Base-by-base conservation (phyloP, 2,113 vertebrate genomes). In the Chaenogobius annularis region DNA sequence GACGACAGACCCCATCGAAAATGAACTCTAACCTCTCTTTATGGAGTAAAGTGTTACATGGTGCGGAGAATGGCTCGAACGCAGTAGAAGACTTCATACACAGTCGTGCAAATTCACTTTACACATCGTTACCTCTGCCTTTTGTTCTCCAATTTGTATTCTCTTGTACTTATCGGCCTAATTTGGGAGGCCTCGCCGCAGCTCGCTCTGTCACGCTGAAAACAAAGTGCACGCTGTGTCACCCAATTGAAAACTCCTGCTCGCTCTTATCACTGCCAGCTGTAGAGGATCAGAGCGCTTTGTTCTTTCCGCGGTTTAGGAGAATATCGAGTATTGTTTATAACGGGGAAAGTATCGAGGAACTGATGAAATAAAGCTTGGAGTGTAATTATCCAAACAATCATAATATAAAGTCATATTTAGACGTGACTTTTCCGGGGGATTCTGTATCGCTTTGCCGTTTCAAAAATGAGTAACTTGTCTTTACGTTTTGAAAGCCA, bases 201-300 rank as follows among this genome's bases (percentile, higher is more conserved):
- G 35, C 19, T 66, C 56, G 19, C 73, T 55, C n/a, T 47, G 31
- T 40, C 14, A 66, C n/a, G 66, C 46, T 48, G 35, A 23, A 71
- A 79, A 81, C 69, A 63, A 77, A 59, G 66, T 13, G 37, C 7
- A 7, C 37, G 37, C 37, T 7, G 37, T 4, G 70, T 35, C 54
- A 67, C 66, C 70, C 47, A 70, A 35, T 15, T 75, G 61, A 70
- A 50, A 50, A 72, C 52, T 76, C 20, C 79, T 70, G 59, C 46
- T 63, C 74, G 31, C 70, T 59, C 59, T 50, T 47, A 71, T 85
- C 67, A 20, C 59, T 31, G 68, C 19, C 52, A 52, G 50, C 74
- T 74, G 69, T 19, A 48, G 19, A 66, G 50, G 64, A 81, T 79
- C 58, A 15, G 22, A 75, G 56, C 19, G 69, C 78, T 80, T 75